Base-by-base conservation (phyloP, 2,888 invertebrate genomes). In the Bugula neritina region DNA sequence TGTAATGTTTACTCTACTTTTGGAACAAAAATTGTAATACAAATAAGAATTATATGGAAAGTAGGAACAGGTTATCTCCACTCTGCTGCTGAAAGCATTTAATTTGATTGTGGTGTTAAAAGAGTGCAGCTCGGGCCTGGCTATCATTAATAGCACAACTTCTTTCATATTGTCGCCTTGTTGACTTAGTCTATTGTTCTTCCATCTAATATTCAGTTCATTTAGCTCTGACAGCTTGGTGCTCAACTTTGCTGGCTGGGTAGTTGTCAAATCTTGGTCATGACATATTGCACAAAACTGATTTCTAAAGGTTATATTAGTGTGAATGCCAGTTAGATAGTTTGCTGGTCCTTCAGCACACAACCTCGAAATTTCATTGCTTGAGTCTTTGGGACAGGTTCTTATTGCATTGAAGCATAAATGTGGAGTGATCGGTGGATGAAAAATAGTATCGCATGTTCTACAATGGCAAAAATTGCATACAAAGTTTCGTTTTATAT, bases 211-310 rank as follows among this genome's bases (percentile, higher is more conserved):
- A 5, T n/a, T 5, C 55, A 55, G 25, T 3, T 5, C 5, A 5
- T 55, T 43, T 17, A 17, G 43, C 43, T 43, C 10, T 17, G 17
- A 17, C 5, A 17, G 17, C 10, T 43, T 43, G 10, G 17, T 10
- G 43, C 17, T 17, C 17, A 43, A 43, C 17, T 43, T 43, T 43
- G 17, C 17, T 43, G 43, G 43, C 17, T 43, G 5, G 5, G 43
- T 43, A 43, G 5, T 43, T 43, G 43, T 43, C 43, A 43, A 5
- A 43, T 43, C 43, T 5, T 10, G 10, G 17, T 43, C 17, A 43
- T 43, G 43, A 17, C 43, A 43, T 5, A 55, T 55, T 17, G 55
- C 55, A 25, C 55, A 55, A n/a, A 55, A 55, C n/a, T 55, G 55
- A 23, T 55, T 55, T n/a, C 55, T 17, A n/a, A 13, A 55, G 25